phyloP scores from a whole-genome alignment of 2,888 invertebrate species.

The Leucoma salicis region DNA sequence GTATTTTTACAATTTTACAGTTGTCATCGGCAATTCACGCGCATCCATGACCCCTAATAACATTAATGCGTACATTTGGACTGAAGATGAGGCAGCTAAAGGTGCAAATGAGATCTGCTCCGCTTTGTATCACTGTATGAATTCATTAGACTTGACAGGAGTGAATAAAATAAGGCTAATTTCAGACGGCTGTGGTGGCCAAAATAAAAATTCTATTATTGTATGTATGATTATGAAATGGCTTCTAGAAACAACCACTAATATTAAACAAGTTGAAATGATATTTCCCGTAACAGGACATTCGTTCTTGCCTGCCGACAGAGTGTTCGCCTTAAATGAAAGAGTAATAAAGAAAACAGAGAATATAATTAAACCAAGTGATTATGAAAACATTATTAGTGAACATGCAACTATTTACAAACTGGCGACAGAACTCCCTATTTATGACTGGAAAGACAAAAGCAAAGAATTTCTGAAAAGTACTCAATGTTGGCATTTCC shows the following conservation, averaged over 20 bases:
- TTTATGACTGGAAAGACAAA: too few species aligned
- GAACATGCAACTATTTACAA: too few species aligned
- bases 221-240: constrained; percentile 9
- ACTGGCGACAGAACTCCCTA: too few species aligned
- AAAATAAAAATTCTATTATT: constrained; percentile 18
- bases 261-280: constrained; percentile 7
- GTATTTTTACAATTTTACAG: constrained; percentile 3
- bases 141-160: constrained; percentile 1
- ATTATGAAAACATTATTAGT: too few species aligned
- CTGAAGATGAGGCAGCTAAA: constrained; percentile 4
- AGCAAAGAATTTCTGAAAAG: too few species aligned
- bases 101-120: constrained; percentile 9
- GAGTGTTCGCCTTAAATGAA: constrained; percentile 10
- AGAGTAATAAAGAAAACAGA: too few species aligned
- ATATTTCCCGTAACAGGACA: constrained; percentile 13
- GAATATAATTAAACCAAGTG: too few species aligned
- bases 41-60: constrained; percentile 7
- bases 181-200: constrained; percentile 16
- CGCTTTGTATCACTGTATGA: constrained; percentile 7
- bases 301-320: constrained; percentile 10
- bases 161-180: constrained; percentile 7
- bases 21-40: constrained; percentile 6
- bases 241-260: constrained; percentile 5
- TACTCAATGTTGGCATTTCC: too few species aligned
- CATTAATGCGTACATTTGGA: constrained; percentile 9